Evolutionary conservation across 2,113 vertebrate genomes (phyloP), one percentile per base, ranked within the genome.

Genomic region (Condylura cristata): DNA sequence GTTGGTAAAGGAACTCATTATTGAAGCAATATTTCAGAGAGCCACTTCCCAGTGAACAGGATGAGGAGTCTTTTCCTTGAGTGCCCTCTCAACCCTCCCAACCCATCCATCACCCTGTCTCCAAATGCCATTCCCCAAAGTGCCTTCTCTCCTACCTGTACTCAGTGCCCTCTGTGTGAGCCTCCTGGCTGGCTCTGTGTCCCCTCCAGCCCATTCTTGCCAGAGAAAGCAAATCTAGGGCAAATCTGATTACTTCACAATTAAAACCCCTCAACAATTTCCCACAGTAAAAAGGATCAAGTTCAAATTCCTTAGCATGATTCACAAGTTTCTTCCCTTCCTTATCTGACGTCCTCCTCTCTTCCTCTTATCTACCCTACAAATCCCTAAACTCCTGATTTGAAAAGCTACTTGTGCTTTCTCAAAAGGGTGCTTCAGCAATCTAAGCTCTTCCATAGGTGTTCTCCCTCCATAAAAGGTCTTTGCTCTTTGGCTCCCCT

Each of bases 401-500:
- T 63, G 76, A 86, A 93, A 74, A 78, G 63, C 41, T 46, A 18
- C 18, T 17, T n/a, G 20, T 37, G 10, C 74, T 86, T 78, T 20
- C 24, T 70, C 81, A 39, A 26, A 32, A 7, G 34, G 9, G 63
- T 39, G 44, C 32, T 34, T 87, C 28, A 26, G 41, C 39, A 22
- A 30, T 10, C 58, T 41, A 28, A 39, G 8, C 63, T 68, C 68
- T 70, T 5, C 0, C 26, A 7, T 0, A 70, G 51, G 26, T 26
- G 2, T 56, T 5, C 41, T 39, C 7, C 60, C 13, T 51, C 16
- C 44, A 26, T 34, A 34, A 28, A 26, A 34, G 3, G 11, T 24
- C 90, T n/a, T n/a, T n/a, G n/a, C 12, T 79, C 6, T n/a, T n/a
- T n/a, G n/a, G 1, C 17, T 2, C 20, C 8, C 5, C 0, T 2